Conservation (phyloP, 1,140 invertebrate genomes). For the Drosophila paulistorum region DNA sequence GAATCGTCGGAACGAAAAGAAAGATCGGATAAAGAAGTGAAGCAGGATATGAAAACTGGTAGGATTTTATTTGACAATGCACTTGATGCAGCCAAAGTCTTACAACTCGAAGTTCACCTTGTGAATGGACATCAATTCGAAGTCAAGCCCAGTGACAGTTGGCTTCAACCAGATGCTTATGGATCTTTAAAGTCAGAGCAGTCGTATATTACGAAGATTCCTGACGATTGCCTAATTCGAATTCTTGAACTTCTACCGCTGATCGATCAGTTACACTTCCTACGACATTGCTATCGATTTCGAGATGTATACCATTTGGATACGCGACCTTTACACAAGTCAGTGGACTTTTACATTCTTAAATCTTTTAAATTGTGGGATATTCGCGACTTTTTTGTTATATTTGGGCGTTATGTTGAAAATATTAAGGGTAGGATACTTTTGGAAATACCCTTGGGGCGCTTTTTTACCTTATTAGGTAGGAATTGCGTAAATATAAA, state of each 20-base stretch:
- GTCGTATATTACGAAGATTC: background rate
- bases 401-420: no score
- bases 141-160: conserved; percentile 55
- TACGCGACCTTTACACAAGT: conserved; percentile 34
- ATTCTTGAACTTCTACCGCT: no score
- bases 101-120: conserved; percentile 32
- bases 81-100: conserved; percentile 41
- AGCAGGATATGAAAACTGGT: conserved; percentile 23
- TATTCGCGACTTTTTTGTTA: conserved; percentile 19
- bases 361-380: conserved; percentile 53
- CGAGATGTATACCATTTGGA: conserved; percentile 31
- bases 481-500: no score
- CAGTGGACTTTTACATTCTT: conserved; percentile 18
- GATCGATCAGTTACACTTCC: no score
- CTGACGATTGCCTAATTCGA: conserved; percentile 14
- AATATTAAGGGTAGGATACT: no score
- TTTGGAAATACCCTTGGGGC: no score
- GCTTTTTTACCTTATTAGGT: no score
- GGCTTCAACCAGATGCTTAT: conserved; percentile 61
- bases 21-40: background rate
- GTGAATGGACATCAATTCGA: conserved; percentile 20
- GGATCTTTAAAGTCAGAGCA: background rate
- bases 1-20: no score
- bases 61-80: conserved; percentile 35
- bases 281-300: conserved; percentile 46